phyloP scores from a whole-genome alignment of 2,797 vertebrate species.

The Novumbra hubbsi region DNA sequence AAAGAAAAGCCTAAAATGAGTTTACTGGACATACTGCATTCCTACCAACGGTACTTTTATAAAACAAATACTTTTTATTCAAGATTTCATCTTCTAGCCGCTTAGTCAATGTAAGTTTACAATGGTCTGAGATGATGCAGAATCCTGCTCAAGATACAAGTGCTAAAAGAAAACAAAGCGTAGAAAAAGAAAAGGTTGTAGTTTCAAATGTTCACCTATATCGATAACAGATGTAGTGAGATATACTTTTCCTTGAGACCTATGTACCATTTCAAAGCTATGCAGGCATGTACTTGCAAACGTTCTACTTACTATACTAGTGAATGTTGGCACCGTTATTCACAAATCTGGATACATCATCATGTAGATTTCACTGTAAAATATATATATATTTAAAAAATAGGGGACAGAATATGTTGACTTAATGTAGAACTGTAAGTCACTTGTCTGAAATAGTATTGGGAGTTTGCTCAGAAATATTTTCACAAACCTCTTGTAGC shows the following conservation, averaged over 20 bases:
- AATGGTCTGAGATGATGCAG: constrained; percentile 53
- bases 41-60: constrained; percentile 60
- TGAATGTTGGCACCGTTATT: constrained; percentile 58
- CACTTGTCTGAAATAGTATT: too few relatives aligned
- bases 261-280: constrained; percentile 53
- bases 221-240: constrained; percentile 14
- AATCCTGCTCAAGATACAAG: constrained; percentile 33
- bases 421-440: too few relatives aligned
- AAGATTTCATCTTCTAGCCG: constrained; percentile 51
- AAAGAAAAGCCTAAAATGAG: constrained; percentile 55
- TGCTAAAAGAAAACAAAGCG: constrained; percentile 25
- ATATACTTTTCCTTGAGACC: constrained; percentile 39
- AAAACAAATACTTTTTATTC: constrained; percentile 65
- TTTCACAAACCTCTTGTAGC: too few relatives aligned
- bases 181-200: constrained; percentile 49
- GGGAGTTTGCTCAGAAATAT: too few relatives aligned
- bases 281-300: constrained; percentile 65
- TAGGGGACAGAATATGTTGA: too few relatives aligned
- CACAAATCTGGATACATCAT: constrained; percentile 44
- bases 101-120: constrained; percentile 35
- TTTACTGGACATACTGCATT: constrained; percentile 74
- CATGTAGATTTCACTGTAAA: constrained; percentile 40
- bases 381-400: too few relatives aligned
- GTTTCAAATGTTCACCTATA: constrained; percentile 16
- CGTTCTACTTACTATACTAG: constrained; percentile 42